Percentiles rank a stretch among this genome's conserved stretches.
Evolutionary conservation across 2,888 invertebrate genomes (phyloP).

Genomic region (Dorcus hopei): DNA sequence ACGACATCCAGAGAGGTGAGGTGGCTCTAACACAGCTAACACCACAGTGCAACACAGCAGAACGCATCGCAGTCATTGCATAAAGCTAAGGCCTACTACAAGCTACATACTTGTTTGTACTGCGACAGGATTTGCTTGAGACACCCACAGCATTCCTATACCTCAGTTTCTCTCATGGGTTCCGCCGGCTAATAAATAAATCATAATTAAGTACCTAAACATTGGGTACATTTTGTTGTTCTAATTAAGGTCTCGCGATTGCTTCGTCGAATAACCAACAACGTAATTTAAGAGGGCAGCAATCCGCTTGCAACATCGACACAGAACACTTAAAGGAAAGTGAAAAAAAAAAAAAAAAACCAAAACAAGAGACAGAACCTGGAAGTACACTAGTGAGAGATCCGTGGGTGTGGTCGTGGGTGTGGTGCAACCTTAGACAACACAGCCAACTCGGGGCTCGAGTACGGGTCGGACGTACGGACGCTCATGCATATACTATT

Average conservation of each 20-base stretch:
- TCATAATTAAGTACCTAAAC: constrained; percentile 42
- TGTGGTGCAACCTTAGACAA: constrained; percentile 49
- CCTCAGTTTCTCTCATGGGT: constrained; percentile 74
- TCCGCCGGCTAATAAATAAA: constrained; percentile 68
- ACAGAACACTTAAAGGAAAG: constrained; percentile 26
- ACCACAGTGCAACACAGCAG: constrained; percentile 48
- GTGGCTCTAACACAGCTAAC: constrained; percentile 46
- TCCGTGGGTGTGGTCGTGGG: constrained; percentile 34
- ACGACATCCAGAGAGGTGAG: constrained; percentile 40
- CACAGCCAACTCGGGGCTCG: constrained; percentile 47
- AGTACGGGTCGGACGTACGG: constrained; percentile 33
- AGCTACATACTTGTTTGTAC: constrained; percentile 62
- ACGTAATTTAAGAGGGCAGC: constrained; percentile 8
- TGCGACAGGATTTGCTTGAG: constrained; percentile 58
- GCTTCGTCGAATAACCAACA: not conserved
- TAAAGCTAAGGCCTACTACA: constrained; percentile 49
- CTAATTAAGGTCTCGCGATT: constrained; percentile 4
- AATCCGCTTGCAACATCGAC: constrained; percentile 31
- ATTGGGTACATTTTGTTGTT: constrained; percentile 14
- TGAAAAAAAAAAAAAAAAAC: constrained; percentile 19
- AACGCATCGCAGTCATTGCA: constrained; percentile 44
- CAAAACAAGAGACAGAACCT: constrained; percentile 12
- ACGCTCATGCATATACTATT: constrained; percentile 36
- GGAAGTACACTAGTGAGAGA: constrained; percentile 26
- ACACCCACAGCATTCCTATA: constrained; percentile 61